phyloP scores from a whole-genome alignment of 2,113 vertebrate species.

The Cavia porcellus region DNA sequence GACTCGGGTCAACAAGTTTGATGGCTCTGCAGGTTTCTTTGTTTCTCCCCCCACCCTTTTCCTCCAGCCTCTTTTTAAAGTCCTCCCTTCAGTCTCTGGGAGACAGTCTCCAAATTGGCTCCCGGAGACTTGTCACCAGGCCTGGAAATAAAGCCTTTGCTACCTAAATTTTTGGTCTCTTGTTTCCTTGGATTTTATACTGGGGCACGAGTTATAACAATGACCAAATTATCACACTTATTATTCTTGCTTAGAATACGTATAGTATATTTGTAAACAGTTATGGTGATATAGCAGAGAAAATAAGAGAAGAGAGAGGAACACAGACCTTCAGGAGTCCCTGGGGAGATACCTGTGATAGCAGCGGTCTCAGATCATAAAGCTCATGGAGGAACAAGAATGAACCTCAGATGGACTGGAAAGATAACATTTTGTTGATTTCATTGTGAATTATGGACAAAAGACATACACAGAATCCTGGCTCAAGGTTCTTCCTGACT shows the following conservation, averaged over 20 bases:
- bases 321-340: not conserved
- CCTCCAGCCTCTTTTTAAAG: no score
- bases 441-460: not conserved
- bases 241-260: not conserved
- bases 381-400: not conserved
- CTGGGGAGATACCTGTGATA: not conserved
- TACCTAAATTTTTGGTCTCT: no score
- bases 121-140: no score
- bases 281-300: fast-evolving
- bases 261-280: not conserved
- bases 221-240: not conserved
- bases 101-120: no score
- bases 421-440: not conserved
- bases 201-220: no score
- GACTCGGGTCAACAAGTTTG: no score
- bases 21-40: no score
- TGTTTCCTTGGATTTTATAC: no score
- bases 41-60: no score
- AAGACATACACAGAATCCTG: not conserved
- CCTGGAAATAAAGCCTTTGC: no score
- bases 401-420: not conserved
- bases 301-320: not conserved
- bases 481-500: not conserved
- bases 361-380: not conserved
- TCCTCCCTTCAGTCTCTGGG: no score